Evolutionary conservation across 2,888 invertebrate species (phyloP).

Genomic region (Ischnus inquisitorius): DNA sequence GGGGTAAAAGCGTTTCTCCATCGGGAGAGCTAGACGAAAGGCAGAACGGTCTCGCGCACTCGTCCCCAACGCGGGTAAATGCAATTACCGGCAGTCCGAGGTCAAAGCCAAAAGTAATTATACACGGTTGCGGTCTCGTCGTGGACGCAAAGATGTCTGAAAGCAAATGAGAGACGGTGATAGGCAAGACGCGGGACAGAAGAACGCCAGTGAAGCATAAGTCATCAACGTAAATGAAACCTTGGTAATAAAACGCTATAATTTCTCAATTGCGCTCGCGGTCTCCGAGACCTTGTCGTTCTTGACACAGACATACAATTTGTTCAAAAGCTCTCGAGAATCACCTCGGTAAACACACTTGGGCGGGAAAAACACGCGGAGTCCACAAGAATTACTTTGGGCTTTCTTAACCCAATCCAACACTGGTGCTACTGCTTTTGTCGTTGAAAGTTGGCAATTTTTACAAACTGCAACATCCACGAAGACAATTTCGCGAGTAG

Average conservation of each 20-base stretch:
- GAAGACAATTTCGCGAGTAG: too few relatives aligned
- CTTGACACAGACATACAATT: constrained; percentile 37
- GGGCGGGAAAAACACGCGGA: constrained; percentile 7
- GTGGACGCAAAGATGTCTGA: constrained; percentile 14
- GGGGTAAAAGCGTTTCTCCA: neutral
- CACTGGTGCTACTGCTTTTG: neutral
- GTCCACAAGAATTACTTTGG: neutral
- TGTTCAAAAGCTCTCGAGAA: constrained; percentile 15
- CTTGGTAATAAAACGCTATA: constrained; percentile 52
- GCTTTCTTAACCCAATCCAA: neutral
- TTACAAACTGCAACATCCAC: too few relatives aligned
- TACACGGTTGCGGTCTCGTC: constrained; percentile 30
- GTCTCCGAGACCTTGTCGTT: constrained; percentile 35
- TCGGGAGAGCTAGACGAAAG: neutral
- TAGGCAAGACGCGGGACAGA: constrained; percentile 1
- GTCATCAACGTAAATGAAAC: constrained; percentile 54
- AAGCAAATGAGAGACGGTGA: neutral
- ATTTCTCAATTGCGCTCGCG: constrained; percentile 65
- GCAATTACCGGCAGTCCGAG: constrained; percentile 54
- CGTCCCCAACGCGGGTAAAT: neutral
- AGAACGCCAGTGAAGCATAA: neutral
- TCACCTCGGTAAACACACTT: neutral
- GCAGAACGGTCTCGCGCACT: constrained; percentile 24
- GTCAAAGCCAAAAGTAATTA: constrained; percentile 62
- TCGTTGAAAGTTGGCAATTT: too few relatives aligned